Conservation (phyloP, 2,888 invertebrate genomes). For the Enchytraeus crypticus region DNA sequence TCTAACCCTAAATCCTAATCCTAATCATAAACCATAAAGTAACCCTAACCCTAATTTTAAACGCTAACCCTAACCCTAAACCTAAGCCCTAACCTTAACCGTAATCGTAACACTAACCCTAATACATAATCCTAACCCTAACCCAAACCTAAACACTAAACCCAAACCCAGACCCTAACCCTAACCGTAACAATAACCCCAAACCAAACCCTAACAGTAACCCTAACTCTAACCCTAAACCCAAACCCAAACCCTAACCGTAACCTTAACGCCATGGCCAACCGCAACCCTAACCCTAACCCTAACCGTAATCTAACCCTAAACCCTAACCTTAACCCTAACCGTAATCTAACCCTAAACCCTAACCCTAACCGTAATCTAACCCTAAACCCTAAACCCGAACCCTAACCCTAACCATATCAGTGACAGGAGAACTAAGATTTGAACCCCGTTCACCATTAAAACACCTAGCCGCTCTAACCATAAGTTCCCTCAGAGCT, state of each 20-base stretch:
- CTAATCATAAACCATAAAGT: conserved; percentile 23
- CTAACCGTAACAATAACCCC: no score
- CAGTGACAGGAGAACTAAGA: conserved; percentile 14
- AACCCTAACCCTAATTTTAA: conserved; percentile 20
- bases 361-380: no score
- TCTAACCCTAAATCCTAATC: conserved; percentile 23
- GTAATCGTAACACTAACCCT: no score
- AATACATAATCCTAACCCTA: no score
- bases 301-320: no score
- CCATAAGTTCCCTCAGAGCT: no score
- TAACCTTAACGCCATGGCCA: conserved; percentile 16
- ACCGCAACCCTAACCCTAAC: conserved; percentile 21
- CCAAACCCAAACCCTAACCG: conserved; percentile 22
- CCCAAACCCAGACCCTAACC: conserved; percentile 17
- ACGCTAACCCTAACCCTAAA: conserved; percentile 26
- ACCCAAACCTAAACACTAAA: conserved; percentile 23
- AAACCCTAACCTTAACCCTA: no score
- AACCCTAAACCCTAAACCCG: conserved; percentile 16
- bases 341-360: no score
- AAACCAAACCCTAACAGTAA: conserved; percentile 14
- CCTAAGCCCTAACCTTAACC: conserved; percentile 23
- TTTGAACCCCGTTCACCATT: no score
- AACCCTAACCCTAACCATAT: conserved; percentile 16
- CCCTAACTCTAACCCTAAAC: conserved; percentile 19
- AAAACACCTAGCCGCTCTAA: no score